A percentile compares a stretch with the other conserved stretches of the same genome.
Evolutionary conservation across 2,113 vertebrate species (phyloP).

Genomic region (Glaucomys volans): DNA sequence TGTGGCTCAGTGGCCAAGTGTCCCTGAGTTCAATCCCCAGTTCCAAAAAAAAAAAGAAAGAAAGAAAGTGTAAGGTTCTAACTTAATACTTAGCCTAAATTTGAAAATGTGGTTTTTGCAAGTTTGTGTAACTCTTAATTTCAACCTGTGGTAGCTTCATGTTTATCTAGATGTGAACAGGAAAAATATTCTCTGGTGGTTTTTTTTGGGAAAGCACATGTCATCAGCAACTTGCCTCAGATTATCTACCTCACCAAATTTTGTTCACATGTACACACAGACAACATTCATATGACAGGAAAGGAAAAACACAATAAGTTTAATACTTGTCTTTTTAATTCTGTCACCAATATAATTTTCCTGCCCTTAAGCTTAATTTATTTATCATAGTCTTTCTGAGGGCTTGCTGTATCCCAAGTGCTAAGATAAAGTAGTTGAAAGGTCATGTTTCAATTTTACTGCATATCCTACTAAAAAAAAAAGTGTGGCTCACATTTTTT

Average conservation of each 20-base stretch:
- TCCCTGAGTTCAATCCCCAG: too few relatives aligned
- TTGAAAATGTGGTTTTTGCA: conserved; percentile 45
- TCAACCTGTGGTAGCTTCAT: conserved; percentile 64
- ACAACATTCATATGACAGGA: conserved; percentile 21
- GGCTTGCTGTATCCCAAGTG: not conserved
- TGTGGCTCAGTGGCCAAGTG: too few relatives aligned
- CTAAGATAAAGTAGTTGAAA: conserved; percentile 16
- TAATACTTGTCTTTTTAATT: conserved; percentile 13
- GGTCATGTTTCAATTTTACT: not conserved
- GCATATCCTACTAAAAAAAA: not conserved
- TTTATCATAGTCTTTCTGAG: conserved; percentile 1
- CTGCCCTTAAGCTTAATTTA: not conserved
- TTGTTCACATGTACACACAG: not conserved
- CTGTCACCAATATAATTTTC: not conserved
- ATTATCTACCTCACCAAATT: conserved; percentile 47
- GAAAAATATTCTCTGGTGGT: conserved; percentile 59
- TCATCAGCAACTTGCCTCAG: conserved; percentile 69
- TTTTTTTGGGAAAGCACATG: conserved; percentile 69
- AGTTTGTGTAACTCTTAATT: not conserved
- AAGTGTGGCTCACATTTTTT: not conserved
- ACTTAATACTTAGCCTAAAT: conserved; percentile 44
- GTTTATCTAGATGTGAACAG: conserved; percentile 63
- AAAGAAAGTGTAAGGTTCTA: conserved; percentile 36
- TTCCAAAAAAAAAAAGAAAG: too few relatives aligned
- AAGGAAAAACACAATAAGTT: conserved; percentile 20